Evolutionary conservation across 2,797 vertebrate species (phyloP).

Genomic region (Falco rusticolus): DNA sequence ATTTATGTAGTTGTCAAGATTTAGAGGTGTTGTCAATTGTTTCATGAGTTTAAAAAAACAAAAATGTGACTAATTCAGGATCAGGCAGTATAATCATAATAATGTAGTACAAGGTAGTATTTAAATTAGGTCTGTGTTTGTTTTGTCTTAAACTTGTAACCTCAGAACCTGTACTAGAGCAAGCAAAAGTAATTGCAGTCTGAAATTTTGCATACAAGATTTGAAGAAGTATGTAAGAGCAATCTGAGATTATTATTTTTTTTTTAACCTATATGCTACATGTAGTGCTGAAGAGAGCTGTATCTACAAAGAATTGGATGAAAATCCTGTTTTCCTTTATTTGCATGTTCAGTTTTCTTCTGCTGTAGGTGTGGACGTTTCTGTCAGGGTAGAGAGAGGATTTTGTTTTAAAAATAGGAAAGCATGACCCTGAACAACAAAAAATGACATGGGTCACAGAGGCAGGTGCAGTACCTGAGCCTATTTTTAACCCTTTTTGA

Average conservation of each 20-base stretch:
- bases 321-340: not conserved
- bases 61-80: not conserved
- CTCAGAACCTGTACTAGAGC: not conserved
- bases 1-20: not conserved
- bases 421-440: not conserved
- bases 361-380: not conserved
- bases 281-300: not conserved
- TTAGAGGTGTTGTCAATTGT: not conserved
- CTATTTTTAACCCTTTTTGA: not conserved
- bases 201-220: not conserved
- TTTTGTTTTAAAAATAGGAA: constrained; percentile 6
- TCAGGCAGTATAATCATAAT: not conserved
- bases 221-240: not conserved
- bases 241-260: not conserved
- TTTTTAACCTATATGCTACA: not conserved
- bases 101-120: not conserved
- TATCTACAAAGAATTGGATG: not conserved
- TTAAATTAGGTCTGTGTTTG: not conserved
- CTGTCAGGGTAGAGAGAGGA: not conserved
- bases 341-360: not conserved
- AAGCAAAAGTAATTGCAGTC: not conserved
- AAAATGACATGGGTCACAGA: not conserved
- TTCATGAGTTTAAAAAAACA: not conserved
- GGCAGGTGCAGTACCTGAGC: constrained; percentile 21
- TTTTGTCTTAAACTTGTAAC: not conserved